Conservation (phyloP, 1,140 invertebrate species). For the Daktulosphaira vitifoliae region DNA sequence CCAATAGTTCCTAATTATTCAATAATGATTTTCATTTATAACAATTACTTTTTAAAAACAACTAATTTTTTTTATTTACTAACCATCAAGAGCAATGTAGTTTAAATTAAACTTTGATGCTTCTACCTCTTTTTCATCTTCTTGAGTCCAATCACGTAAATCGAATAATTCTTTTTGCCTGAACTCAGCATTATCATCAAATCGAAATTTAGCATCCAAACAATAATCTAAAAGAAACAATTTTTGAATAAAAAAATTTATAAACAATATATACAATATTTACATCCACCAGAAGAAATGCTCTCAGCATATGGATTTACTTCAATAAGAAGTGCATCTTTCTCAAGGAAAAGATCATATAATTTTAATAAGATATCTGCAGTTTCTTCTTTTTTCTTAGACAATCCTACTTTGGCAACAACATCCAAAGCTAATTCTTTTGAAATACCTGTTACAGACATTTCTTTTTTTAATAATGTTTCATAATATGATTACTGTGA, state of each 20-base stretch:
- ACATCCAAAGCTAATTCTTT: constrained; percentile 66
- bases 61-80: constrained; percentile 46
- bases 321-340: constrained; percentile 88
- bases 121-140: constrained; percentile 88
- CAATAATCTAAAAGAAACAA: constrained; percentile 66
- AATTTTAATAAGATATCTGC: constrained; percentile 74
- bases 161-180: constrained; percentile 85
- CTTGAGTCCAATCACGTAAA: constrained; percentile 80
- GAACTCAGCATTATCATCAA: constrained; percentile 94
- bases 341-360: constrained; percentile 81
- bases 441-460: constrained; percentile 52
- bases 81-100: constrained; percentile 93
- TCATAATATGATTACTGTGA: too few species aligned
- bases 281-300: constrained; percentile 57
- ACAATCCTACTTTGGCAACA: constrained; percentile 72
- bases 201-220: constrained; percentile 87
- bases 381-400: constrained; percentile 61
- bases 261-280: constrained; percentile 39
- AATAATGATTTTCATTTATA: background rate
- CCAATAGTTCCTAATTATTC: constrained; percentile 45
- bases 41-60: background rate
- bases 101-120: constrained; percentile 88
- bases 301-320: constrained; percentile 96
- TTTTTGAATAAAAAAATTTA: constrained; percentile 63
- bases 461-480: too few species aligned